Evolutionary conservation across 2,888 invertebrate genomes (phyloP), one percentile per base, ranked within the genome.

Genomic region (Dicyrtoma fusca): DNA sequence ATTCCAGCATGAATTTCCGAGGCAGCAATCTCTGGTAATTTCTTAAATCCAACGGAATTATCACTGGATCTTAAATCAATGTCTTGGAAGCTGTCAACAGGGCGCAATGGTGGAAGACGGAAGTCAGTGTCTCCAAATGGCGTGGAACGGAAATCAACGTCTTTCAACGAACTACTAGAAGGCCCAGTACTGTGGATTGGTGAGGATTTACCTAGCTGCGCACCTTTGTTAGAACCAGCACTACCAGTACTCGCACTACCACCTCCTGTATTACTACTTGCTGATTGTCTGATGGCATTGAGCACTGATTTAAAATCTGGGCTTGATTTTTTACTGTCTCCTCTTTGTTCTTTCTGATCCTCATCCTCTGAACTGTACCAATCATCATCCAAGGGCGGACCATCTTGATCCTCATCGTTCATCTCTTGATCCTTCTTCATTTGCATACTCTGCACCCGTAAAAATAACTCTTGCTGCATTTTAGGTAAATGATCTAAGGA

Each of bases 1-100:
- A 92, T 87, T 47, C 92, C 91, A 10, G 91, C 94, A 82, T 93
- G 92, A 75, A 94, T 93, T 85, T 94, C 94, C 0, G 90, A 91
- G 26, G 93, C 93, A 0, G 94, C 92, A 14, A 90, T 92, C 42
- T 91, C 89, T n/a, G 91, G 89, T 81, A 86, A 85, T 10, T 91
- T 66, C 44, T 62, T 59, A 26, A 79, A 92, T 84, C 66, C 66
- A n/a, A 47, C 66, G 8, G 49, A 68, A 44, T 44, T 73, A 72
- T 66, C 80, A 51, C 73, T 86, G 25, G 76, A 74, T 69, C 93
- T 87, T 76, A 94, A 86, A 84, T 93, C 94, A 45, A 91, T 88
- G 81, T 94, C 93, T 53, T 75, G 73, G 47, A 76, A 76, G 26
- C 65, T 74, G 10, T 78, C 70, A 11, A 71, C 57, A 44, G 57